A percentile compares a stretch with the other conserved stretches of the same genome.
Conservation (phyloP, 2,797 vertebrate genomes). For the Cyclura pinguis region DNA sequence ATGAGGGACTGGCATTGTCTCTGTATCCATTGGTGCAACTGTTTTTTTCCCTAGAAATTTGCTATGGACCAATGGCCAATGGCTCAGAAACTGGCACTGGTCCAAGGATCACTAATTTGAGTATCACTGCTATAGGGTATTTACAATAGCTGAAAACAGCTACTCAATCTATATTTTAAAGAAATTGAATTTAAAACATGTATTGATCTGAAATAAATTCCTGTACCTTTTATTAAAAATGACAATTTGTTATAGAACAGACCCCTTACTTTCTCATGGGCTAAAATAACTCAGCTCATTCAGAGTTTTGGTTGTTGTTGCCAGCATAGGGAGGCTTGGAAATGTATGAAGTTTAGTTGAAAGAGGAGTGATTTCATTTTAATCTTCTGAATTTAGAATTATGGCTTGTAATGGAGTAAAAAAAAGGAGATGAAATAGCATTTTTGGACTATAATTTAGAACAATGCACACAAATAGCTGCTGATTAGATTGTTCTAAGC, state of each 20-base stretch:
- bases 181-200: background rate
- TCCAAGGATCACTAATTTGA: too few species aligned
- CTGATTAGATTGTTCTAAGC: conserved; percentile 54
- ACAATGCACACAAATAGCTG: conserved; percentile 2
- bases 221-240: background rate
- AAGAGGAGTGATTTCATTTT: conserved; percentile 11
- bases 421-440: background rate
- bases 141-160: background rate
- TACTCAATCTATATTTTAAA: background rate
- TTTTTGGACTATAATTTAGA: background rate
- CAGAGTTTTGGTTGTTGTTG: background rate
- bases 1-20: too few species aligned
- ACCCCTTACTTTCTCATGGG: background rate
- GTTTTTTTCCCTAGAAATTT: too few species aligned
- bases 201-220: background rate
- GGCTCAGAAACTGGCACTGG: too few species aligned
- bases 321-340: background rate
- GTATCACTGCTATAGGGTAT: background rate
- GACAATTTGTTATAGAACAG: background rate
- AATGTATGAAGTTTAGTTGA: background rate
- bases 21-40: too few species aligned
- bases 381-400: background rate
- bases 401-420: background rate
- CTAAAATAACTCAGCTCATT: background rate
- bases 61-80: too few species aligned